Conservation (phyloP, 2,113 vertebrate species). For the Actenoides lindsayi region DNA sequence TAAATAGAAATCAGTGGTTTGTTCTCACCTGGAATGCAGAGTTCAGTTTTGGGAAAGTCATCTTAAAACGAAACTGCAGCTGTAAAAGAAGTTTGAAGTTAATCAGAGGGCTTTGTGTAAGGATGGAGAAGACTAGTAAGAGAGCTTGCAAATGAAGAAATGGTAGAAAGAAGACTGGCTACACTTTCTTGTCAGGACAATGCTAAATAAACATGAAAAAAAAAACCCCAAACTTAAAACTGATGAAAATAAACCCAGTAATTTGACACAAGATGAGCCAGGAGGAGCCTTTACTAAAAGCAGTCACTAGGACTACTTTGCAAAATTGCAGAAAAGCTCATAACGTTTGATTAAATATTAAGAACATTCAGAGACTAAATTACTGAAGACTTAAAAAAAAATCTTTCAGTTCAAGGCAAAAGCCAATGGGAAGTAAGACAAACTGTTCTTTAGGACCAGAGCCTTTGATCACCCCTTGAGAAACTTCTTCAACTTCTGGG, state of each 20-base stretch:
- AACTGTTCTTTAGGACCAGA: neutral
- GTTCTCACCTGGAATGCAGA: constrained; percentile 3
- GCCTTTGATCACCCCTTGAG: neutral
- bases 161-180: neutral
- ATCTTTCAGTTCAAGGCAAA: neutral
- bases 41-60: neutral
- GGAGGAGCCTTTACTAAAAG: neutral
- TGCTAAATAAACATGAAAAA: neutral
- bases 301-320: neutral
- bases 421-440: neutral
- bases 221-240: neutral
- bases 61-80: neutral
- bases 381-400: neutral
- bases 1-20: neutral
- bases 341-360: neutral
- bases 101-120: neutral
- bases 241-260: neutral
- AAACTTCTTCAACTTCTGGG: neutral
- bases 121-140: neutral
- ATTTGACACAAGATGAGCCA: neutral
- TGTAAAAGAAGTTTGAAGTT: neutral
- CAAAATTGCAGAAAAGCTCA: neutral
- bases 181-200: neutral
- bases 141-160: neutral
- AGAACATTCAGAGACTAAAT: neutral